These are phyloP conservation scores for Herminia tarsipennalis DNA, from an alignment of 2,888 invertebrate genomes.

Conservation along the genomic window DNA sequence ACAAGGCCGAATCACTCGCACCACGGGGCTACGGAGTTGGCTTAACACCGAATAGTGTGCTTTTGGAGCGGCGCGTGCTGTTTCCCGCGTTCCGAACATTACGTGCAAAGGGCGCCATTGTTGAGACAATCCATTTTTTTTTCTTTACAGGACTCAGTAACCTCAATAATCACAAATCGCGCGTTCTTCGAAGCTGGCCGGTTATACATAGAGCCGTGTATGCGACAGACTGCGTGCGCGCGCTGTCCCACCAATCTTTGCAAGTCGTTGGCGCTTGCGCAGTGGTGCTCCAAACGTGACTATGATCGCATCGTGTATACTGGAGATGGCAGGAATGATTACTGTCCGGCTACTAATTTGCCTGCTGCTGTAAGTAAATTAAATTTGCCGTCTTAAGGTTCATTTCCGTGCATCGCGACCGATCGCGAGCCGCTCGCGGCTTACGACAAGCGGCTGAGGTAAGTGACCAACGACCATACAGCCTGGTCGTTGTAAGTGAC, in stretches of 20 bases:
- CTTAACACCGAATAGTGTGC: too few relatives aligned
- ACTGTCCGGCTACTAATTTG: conserved; percentile 65
- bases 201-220: conserved; percentile 73
- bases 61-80: too few relatives aligned
- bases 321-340: conserved; percentile 77
- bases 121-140: not conserved
- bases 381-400: too few relatives aligned
- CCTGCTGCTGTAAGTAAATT: conserved; percentile 65
- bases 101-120: too few relatives aligned
- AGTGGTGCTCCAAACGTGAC: conserved; percentile 53
- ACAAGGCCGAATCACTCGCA: too few relatives aligned
- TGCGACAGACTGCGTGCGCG: conserved; percentile 64
- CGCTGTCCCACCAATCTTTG: conserved; percentile 74
- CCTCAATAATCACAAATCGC: conserved; percentile 66
- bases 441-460: too few relatives aligned
- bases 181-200: conserved; percentile 71
- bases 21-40: too few relatives aligned
- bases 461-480: too few relatives aligned
- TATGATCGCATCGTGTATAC: conserved; percentile 54
- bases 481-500: too few relatives aligned
- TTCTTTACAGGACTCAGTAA: conserved; percentile 62
- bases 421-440: too few relatives aligned
- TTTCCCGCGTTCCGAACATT: too few relatives aligned
- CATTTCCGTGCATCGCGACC: too few relatives aligned
- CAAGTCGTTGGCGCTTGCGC: conserved; percentile 70